Base-by-base conservation (phyloP, 2,888 invertebrate genomes). In the Drosophila subsilvestris region DNA sequence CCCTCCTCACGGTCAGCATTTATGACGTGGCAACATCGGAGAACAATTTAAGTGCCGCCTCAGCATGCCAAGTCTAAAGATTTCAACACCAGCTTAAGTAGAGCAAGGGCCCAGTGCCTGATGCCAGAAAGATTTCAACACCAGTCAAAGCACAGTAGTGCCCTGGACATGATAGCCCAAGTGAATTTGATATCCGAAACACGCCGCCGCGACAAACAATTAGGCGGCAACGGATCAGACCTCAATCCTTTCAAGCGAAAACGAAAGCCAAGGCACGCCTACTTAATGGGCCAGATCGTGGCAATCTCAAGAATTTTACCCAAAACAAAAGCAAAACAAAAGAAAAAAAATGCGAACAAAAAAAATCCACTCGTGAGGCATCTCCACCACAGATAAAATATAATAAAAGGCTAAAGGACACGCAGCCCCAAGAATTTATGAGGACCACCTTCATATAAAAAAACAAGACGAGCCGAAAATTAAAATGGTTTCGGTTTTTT, bases 341-440 rank as follows among this genome's bases (percentile, higher is more conserved):
- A 9, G 1, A n/a, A 22, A 54, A 25, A 25, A 5, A 29, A 25
- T 5, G 42, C 42, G 18, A 20, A 14, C 20, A 44, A 37, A 18
- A 17, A 29, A 8, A 44, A 32, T 12, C 49, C 18, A 25, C 48
- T 67, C 63, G 63, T 80, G 76, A 63, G 32, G 60, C 29, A 55
- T 17, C n/a, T 17, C 57, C 58, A 25, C 27, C 78, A 44, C 63
- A 67, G 65, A 78, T 63, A 81, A 89, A 81, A 75, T 81, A 89
- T 89, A 87, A 85, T 81, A 86, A 82, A 89, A 76, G 86, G 72
- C 89, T 81, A 83, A 83, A 89, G 83, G 83, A 83, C 83, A 89
- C 88, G 89, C 88, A 88, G 65, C 22, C 80, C 63, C 66, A 76
- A 76, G 73, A 87, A 89, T 88, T 89, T 89, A 73, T 78, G 66